phyloP scores from a whole-genome alignment of 2,888 invertebrate genomes.

The Phasia obesa region DNA sequence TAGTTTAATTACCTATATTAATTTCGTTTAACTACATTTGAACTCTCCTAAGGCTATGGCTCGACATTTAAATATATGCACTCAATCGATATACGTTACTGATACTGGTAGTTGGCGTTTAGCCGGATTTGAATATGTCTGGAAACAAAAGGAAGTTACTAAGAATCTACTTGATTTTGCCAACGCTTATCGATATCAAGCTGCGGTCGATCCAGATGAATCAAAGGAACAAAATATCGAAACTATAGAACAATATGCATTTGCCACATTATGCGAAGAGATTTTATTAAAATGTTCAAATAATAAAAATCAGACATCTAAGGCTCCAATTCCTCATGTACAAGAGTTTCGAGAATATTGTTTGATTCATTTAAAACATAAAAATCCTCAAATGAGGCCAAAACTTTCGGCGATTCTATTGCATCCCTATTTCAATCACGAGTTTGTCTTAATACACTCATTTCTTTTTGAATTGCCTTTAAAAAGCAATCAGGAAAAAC shows the following conservation, averaged over 20 bases:
- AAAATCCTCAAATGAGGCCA: constrained; percentile 86
- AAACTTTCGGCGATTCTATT: constrained; percentile 86
- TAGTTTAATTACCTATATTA: background rate
- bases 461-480: constrained; percentile 92
- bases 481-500: constrained; percentile 89
- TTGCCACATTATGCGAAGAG: constrained; percentile 89
- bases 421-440: constrained; percentile 92
- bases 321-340: constrained; percentile 87
- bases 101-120: constrained; percentile 94
- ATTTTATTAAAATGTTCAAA: constrained; percentile 83
- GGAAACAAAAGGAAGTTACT: constrained; percentile 87
- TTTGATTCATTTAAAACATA: constrained; percentile 86
- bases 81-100: constrained; percentile 91
- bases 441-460: constrained; percentile 91
- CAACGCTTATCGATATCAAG: constrained; percentile 87
- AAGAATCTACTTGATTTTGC: constrained; percentile 87
- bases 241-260: constrained; percentile 89
- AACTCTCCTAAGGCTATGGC: constrained; percentile 84
- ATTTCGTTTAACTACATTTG: background rate
- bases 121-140: constrained; percentile 92
- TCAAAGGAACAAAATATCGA: constrained; percentile 83
- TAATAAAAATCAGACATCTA: constrained; percentile 65
- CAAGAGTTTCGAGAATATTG: constrained; percentile 88
- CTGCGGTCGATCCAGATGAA: constrained; percentile 85
- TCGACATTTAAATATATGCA: constrained; percentile 92